Evolutionary conservation across 2,888 invertebrate genomes (phyloP), one percentile per base, ranked within the genome.

Genomic region (Aelia acuminata): DNA sequence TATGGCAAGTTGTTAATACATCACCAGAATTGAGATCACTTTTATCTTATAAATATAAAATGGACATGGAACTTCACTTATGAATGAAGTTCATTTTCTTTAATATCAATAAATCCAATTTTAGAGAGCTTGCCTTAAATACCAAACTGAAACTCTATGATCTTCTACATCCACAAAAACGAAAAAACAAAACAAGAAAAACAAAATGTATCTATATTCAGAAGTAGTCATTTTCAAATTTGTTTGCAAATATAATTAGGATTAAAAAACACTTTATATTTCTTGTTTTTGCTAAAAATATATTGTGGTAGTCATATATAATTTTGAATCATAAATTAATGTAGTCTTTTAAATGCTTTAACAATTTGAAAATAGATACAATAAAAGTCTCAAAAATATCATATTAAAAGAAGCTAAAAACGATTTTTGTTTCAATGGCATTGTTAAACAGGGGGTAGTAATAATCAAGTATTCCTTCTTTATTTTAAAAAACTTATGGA

Each of bases 1-100:
- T 90, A 90, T 90, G 90, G 90, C 90, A 90, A 90, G 90, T 89
- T 90, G 89, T 90, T 89, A 89, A 89, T 89, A 89, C 88, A 89
- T 89, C 89, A 89, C 90, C 90, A 89, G 89, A 89, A 87, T 90
- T 90, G 90, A 90, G 90, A 90, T 90, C 90, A 90, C 89, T 88
- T 84, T 90, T 90, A 90, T 87, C 89, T 89, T 90, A 89, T 89
- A 89, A n/a, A 88, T 89, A 87, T 50, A 89, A 89, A 84, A 75
- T 85, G 87, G 39, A 70, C 49, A 85, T 88, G 22, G 70, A 87
- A 80, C 50, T 80, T 57, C 47, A 80, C 20, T 80, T 84, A 43
- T 87, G 48, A 84, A 48, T 84, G 50, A 50, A 84, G 48, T 84
- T 84, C 47, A 31, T 84, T 26, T 84, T 84, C 84, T 84, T 84